Base-by-base conservation (phyloP, 1,140 invertebrate species). In the Tetragnatha versicolor region DNA sequence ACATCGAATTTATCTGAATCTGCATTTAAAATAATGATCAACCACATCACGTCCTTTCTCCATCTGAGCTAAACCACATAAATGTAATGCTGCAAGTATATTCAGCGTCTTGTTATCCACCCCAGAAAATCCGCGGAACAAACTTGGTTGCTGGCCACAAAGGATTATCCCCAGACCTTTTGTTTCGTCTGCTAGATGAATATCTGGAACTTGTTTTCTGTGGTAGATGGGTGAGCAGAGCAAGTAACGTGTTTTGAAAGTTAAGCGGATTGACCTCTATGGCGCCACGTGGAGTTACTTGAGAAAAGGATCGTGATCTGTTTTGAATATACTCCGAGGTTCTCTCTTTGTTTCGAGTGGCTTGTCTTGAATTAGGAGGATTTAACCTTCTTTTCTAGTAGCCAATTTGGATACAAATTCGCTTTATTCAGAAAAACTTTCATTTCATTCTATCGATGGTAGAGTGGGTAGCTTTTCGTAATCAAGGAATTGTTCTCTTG, bases 191-290 rank as follows among this genome's bases (percentile, higher is more conserved):
- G 39, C 49, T n/a, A 58, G 69, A 60, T 72, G 31, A n/a, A 58
- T 72, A 72, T 72, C 69, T 37, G n/a, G 42, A 58, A 72, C 69
- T 27, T 37, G 69, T 72, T 53, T 72, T 72, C 9, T 42, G 29
- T 27, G 20, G 14, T 5, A 22, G 29, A 69, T 47, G 20, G 27
- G 45, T 69, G 29, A 31, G 29, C 39, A 29, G n/a, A 27, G 60
- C 22, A 58, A 12, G 5, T 6, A 9, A 20, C 14, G 6, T 12
- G 22, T 1, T 20, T 58, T 25, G 47, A 53, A 47, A 49, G 68
- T 60, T 45, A 72, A 72, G 53, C 35, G 12, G 17, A 35, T 70
- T 72, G 69, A 72, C 69, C 69, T 27, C 4, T 20, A 22, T 65
- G n/a, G 17, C n/a, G 33, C 12, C 51, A 63, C 60, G 60, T 63